These are phyloP conservation scores for Frankliniella intonsa DNA, from an alignment of 2,888 invertebrate genomes.

Conservation along the genomic window DNA sequence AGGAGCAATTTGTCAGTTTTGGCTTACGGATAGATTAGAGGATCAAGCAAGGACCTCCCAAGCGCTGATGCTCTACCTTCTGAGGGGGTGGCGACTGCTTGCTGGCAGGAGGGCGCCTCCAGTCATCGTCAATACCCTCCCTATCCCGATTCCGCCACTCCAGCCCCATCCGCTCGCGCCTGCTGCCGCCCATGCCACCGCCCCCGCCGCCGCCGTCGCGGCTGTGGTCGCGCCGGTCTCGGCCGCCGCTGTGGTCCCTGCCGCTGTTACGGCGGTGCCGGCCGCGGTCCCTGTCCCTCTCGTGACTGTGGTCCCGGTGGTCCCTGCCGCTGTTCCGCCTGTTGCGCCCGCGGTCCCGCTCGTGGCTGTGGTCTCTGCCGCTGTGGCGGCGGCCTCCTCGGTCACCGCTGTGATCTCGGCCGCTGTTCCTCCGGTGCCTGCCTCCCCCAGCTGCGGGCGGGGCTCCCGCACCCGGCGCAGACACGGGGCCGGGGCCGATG, in stretches of 20 bases:
- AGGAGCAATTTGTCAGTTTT: background rate
- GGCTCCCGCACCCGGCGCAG: background rate
- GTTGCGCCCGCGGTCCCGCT: slow-evolving; percentile 41
- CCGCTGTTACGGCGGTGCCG: slow-evolving; percentile 42
- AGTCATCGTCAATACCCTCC: slow-evolving; percentile 10
- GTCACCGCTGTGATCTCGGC: slow-evolving; percentile 47
- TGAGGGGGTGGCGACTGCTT: slow-evolving; percentile 13
- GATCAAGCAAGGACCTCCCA: background rate
- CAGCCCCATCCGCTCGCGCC: slow-evolving; percentile 50
- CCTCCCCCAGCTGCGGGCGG: slow-evolving; percentile 29
- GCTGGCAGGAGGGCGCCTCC: background rate
- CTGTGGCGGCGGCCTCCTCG: slow-evolving; percentile 48
- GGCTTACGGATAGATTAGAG: background rate
- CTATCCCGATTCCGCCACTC: slow-evolving; percentile 3
- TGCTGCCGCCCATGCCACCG: slow-evolving; percentile 45
- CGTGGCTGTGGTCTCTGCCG: slow-evolving; percentile 41
- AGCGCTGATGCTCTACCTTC: background rate
- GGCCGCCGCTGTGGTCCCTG: slow-evolving; percentile 52
- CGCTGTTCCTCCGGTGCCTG: slow-evolving; percentile 41
- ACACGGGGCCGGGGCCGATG: slow-evolving; percentile 32
- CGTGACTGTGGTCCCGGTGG: slow-evolving; percentile 52
- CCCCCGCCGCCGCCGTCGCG: slow-evolving; percentile 41
- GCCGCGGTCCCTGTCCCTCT: slow-evolving; percentile 38
- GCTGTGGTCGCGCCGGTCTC: slow-evolving; percentile 49
- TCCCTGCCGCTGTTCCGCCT: slow-evolving; percentile 47